Evolutionary conservation across 2,888 invertebrate species (phyloP).

Genomic region (Spatulosminthurus flaviceps): DNA sequence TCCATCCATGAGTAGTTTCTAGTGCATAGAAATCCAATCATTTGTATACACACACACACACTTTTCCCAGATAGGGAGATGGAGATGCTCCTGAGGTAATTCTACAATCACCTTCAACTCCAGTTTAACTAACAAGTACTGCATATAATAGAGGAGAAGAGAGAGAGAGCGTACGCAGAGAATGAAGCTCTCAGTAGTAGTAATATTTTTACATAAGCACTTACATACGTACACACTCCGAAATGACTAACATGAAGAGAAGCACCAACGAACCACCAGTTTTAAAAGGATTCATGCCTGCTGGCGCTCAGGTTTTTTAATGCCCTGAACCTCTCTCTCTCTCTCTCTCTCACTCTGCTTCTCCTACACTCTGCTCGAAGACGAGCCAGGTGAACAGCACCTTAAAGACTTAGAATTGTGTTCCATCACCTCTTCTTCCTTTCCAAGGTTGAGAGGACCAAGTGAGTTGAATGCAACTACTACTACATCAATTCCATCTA

Average conservation of each 20-base stretch:
- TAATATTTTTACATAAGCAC: not conserved
- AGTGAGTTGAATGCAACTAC: constrained; percentile 11
- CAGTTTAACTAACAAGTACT: not conserved
- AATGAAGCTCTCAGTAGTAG: not conserved
- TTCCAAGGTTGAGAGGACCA: constrained; percentile 41
- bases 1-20: not conserved
- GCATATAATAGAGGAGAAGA: not conserved
- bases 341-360: too few species aligned
- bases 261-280: constrained; percentile 42
- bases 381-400: constrained; percentile 42
- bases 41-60: not conserved
- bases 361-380: not conserved
- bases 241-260: not conserved
- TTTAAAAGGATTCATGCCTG: constrained; percentile 37
- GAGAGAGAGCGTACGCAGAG: constrained; percentile 3
- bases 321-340: too few species aligned
- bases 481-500: constrained; percentile 37
- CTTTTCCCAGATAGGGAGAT: not conserved
- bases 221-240: not conserved
- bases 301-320: constrained; percentile 25
- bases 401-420: constrained; percentile 38
- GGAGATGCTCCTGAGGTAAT: constrained; percentile 7
- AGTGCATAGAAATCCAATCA: too few species aligned
- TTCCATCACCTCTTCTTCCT: constrained; percentile 35
- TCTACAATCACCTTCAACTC: constrained; percentile 32